Evolutionary conservation across 2,888 invertebrate genomes (phyloP).

Genomic region (Poecilus cupreus): DNA sequence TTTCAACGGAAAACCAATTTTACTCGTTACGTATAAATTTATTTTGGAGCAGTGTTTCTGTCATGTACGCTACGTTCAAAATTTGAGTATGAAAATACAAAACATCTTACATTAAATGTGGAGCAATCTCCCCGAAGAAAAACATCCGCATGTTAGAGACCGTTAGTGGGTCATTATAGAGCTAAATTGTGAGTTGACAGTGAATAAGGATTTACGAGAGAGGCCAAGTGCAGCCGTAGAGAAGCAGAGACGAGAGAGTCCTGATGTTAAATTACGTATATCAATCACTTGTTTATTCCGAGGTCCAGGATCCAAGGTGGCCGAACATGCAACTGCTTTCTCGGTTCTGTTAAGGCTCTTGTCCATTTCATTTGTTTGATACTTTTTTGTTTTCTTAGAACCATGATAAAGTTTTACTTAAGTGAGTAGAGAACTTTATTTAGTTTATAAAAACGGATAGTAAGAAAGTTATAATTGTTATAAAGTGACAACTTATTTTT

Average conservation of each 20-base stretch:
- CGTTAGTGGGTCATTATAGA: slow-evolving; percentile 4
- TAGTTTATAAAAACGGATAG: not conserved
- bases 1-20: too few species aligned
- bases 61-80: too few species aligned
- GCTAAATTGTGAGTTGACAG: slow-evolving; percentile 16
- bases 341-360: not conserved
- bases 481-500: not conserved
- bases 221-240: slow-evolving; percentile 16
- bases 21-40: too few species aligned
- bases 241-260: not conserved
- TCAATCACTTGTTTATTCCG: slow-evolving; percentile 55
- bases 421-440: not conserved
- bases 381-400: not conserved
- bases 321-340: slow-evolving; percentile 57
- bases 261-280: slow-evolving; percentile 49
- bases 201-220: slow-evolving; percentile 37
- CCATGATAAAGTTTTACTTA: not conserved
- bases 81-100: too few species aligned
- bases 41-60: too few species aligned
- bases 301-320: slow-evolving; percentile 16
- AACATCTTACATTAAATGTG: too few species aligned
- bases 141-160: not conserved
- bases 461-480: not conserved
- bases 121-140: not conserved
- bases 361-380: not conserved